Evolutionary conservation across 1,140 invertebrate species (phyloP).

Genomic region (Drosophila equinoxialis): DNA sequence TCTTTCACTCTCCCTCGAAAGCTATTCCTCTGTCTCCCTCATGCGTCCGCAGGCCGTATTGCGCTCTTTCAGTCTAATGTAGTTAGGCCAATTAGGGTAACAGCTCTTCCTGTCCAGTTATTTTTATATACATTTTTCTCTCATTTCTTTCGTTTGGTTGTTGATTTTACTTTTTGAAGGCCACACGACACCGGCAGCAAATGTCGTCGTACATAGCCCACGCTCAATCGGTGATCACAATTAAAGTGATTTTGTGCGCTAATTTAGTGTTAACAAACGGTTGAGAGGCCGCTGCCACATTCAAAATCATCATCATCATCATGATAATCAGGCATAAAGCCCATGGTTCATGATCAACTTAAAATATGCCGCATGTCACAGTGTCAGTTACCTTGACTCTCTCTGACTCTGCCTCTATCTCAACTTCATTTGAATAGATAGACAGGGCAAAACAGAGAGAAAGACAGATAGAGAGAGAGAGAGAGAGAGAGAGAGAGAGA

Average conservation of each 20-base stretch:
- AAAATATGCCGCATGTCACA: slow-evolving; percentile 14
- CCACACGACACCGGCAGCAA: slow-evolving; percentile 14
- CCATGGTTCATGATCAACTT: slow-evolving; percentile 21
- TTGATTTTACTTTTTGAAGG: slow-evolving; percentile 19
- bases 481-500: neutral
- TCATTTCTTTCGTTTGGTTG: slow-evolving; percentile 1
- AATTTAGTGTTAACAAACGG: slow-evolving; percentile 67
- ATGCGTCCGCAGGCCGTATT: neutral
- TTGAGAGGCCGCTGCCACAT: slow-evolving; percentile 21
- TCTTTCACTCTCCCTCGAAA: neutral
- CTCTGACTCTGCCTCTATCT: neutral
- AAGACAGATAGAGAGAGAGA: neutral
- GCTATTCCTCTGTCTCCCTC: neutral
- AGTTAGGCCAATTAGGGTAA: slow-evolving; percentile 22
- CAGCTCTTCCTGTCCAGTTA: slow-evolving; percentile 16
- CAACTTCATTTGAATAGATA: neutral
- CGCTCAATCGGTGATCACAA: slow-evolving; percentile 45
- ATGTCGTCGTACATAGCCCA: neutral
- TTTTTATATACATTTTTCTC: neutral
- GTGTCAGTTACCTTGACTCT: slow-evolving; percentile 20
- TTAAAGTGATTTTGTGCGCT: slow-evolving; percentile 74
- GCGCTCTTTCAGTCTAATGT: slow-evolving; percentile 1
- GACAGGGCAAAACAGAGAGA: too few species aligned
- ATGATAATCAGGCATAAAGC: slow-evolving; percentile 13
- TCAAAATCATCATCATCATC: slow-evolving; percentile 29